phyloP scores from a whole-genome alignment of 2,113 vertebrate genomes.

The Mustela lutreola region DNA sequence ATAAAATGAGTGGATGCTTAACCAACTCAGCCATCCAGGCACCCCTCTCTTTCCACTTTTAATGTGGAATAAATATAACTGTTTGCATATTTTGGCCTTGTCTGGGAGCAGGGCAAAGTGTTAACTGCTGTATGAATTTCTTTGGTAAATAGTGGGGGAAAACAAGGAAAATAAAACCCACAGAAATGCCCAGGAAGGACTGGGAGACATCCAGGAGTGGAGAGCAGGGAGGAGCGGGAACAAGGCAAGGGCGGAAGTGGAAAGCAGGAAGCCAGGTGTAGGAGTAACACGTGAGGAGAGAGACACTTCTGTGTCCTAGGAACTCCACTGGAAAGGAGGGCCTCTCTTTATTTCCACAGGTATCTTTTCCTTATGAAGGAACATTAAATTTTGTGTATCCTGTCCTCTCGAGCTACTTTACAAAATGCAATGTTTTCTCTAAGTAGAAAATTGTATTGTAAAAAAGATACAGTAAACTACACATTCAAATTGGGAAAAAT shows the following conservation, averaged over 20 bases:
- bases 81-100: background rate
- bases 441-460: slow-evolving; percentile 12
- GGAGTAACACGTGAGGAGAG: background rate
- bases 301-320: background rate
- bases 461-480: background rate
- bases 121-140: background rate
- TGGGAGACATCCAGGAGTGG: background rate
- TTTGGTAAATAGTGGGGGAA: background rate
- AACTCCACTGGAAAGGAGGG: background rate
- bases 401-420: background rate
- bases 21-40: background rate
- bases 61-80: background rate
- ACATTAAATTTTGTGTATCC: background rate
- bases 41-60: background rate
- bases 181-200: background rate
- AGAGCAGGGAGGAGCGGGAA: too few relatives aligned
- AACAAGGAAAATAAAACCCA: slow-evolving; percentile 18
- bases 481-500: slow-evolving; percentile 17
- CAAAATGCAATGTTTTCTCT: slow-evolving; percentile 16
- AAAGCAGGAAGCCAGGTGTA: background rate
- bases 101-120: background rate
- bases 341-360: background rate
- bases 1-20: background rate
- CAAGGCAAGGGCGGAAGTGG: background rate
- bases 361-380: background rate